phyloP scores from a whole-genome alignment of 2,113 vertebrate genomes.

The Setophaga coronata region DNA sequence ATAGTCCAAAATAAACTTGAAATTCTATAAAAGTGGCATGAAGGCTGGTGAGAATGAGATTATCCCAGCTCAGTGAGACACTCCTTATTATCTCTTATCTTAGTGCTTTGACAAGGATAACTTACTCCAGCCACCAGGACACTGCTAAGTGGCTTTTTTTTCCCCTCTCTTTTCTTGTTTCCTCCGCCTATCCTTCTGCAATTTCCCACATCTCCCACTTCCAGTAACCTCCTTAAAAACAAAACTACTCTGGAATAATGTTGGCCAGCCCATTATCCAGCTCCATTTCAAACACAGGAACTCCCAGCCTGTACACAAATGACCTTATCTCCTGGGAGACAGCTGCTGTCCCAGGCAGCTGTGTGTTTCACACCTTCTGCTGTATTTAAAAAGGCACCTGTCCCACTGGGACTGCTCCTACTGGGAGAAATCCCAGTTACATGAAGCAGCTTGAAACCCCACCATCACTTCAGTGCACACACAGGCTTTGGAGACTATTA shows the following conservation, averaged over 20 bases:
- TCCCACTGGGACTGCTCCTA: rapidly evolving
- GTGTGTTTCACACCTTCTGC: neutral
- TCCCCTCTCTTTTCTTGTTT: neutral
- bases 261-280: neutral
- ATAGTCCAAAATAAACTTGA: slow-evolving; percentile 17
- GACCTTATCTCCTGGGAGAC: neutral
- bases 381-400: neutral
- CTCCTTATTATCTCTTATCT: neutral
- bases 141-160: neutral
- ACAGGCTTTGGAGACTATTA: neutral
- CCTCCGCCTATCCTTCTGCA: neutral
- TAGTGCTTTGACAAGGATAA: neutral
- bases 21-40: neutral
- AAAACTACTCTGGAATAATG: neutral
- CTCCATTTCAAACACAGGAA: neutral
- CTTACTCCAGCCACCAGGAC: neutral
- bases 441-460: neutral
- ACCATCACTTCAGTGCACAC: neutral
- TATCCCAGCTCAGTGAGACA: neutral
- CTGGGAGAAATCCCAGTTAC: neutral
- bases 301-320: neutral
- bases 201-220: neutral
- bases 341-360: neutral
- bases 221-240: neutral
- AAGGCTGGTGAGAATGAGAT: neutral